phyloP scores from a whole-genome alignment of 2,797 vertebrate species.

The Anguilla obscura region DNA sequence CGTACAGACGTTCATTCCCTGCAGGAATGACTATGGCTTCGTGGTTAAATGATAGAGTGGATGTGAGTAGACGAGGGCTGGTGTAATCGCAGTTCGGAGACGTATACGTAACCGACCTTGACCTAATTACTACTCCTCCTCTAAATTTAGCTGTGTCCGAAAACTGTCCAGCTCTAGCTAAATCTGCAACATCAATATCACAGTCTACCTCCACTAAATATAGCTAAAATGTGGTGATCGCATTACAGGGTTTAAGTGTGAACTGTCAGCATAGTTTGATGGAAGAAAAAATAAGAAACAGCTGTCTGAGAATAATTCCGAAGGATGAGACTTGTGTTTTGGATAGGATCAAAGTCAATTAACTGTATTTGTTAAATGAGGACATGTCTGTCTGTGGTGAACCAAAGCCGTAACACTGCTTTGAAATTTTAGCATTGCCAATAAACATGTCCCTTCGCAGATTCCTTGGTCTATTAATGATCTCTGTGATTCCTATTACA shows the following conservation, averaged over 20 bases:
- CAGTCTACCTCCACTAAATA: conserved; percentile 15
- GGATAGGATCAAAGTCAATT: conserved; percentile 28
- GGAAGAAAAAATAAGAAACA: conserved; percentile 2
- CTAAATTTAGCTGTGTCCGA: conserved; percentile 51
- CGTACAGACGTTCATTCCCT: too few relatives aligned
- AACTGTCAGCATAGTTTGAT: neutral
- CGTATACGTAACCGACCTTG: conserved; percentile 43
- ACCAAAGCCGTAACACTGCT: conserved; percentile 9
- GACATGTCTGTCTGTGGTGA: conserved; percentile 31
- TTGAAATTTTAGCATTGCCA: conserved; percentile 19
- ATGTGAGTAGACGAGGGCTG: conserved; percentile 5
- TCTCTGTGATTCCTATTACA: conserved; percentile 11
- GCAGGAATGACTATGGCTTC: neutral
- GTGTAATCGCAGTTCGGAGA: conserved; percentile 35
- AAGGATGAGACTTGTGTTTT: conserved; percentile 28
- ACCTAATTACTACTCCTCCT: conserved; percentile 49
- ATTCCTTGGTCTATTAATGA: conserved; percentile 14
- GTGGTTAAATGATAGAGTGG: neutral
- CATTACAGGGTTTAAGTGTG: conserved; percentile 21
- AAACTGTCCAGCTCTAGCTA: conserved; percentile 30
- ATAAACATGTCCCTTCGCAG: neutral
- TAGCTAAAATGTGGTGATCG: neutral
- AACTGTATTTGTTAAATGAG: conserved; percentile 37
- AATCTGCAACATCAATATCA: conserved; percentile 19
- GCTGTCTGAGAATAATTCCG: neutral